Percentiles rank a stretch among this genome's conserved stretches.
These are phyloP conservation scores for Eurosta solidaginis DNA, from an alignment of 1,140 invertebrate species.

Conservation along the genomic window DNA sequence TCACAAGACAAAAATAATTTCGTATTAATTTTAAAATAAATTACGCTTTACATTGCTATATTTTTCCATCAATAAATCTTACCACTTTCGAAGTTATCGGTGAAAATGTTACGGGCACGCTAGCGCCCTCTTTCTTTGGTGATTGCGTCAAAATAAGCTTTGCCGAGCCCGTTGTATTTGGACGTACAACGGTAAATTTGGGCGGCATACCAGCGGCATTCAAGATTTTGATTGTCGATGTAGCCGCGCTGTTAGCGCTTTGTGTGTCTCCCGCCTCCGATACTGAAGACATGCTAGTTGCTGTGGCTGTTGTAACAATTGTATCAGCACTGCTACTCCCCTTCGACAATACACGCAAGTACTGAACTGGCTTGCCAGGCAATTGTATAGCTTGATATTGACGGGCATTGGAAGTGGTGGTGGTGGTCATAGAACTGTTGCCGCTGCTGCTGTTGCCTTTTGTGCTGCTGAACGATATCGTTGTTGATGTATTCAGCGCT, in stretches of 20 bases:
- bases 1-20: no score
- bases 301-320: neutral
- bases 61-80: neutral
- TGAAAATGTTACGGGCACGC: slow-evolving; percentile 40
- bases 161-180: slow-evolving; percentile 41
- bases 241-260: neutral
- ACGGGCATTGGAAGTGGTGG: slow-evolving; percentile 1
- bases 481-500: neutral
- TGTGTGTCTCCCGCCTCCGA: neutral
- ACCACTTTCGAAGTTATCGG: slow-evolving; percentile 25
- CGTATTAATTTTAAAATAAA: no score
- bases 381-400: slow-evolving; percentile 49
- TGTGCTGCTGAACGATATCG: neutral
- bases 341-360: slow-evolving; percentile 47
- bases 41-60: neutral
- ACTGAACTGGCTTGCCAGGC: slow-evolving; percentile 51
- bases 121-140: slow-evolving; percentile 38
- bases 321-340: slow-evolving; percentile 25
- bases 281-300: slow-evolving; percentile 4
- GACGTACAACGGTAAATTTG: slow-evolving; percentile 37
- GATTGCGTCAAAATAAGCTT: slow-evolving; percentile 47
- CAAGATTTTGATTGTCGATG: slow-evolving; percentile 30
- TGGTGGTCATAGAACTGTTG: neutral
- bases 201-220: slow-evolving; percentile 29
- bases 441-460: neutral